Evolutionary conservation across 1,140 invertebrate species (phyloP).

Genomic region (Lysiphlebus fabarum): DNA sequence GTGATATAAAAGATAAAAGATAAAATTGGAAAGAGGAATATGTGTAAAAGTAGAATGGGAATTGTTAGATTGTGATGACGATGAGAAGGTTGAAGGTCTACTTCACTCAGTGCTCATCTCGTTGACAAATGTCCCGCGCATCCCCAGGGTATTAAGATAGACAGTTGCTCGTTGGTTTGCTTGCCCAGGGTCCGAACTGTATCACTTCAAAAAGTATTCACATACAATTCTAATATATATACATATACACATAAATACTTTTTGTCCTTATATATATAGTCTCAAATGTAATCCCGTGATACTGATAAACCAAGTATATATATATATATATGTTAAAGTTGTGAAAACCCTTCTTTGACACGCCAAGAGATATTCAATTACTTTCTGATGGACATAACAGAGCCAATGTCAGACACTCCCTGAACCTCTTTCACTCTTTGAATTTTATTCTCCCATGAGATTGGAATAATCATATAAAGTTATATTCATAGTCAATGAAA

Average conservation of each 20-base stretch:
- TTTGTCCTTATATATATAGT: conserved; percentile 8
- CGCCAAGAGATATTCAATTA: conserved; percentile 45
- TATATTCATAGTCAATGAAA: conserved; percentile 5
- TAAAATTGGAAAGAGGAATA: conserved; percentile 5
- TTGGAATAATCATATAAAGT: not conserved
- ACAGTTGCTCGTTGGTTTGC: too few relatives aligned
- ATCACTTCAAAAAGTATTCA: conserved; percentile 3
- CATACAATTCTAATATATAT: too few relatives aligned
- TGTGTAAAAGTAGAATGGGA: conserved; percentile 1
- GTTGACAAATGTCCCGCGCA: conserved; percentile 54
- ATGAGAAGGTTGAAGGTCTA: conserved; percentile 36
- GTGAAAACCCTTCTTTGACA: conserved; percentile 38
- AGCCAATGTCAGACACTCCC: conserved; percentile 13
- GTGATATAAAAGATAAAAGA: not conserved
- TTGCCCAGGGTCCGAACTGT: conserved; percentile 37
- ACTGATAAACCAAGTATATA: conserved; percentile 13
- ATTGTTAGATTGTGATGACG: conserved; percentile 17
- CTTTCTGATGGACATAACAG: conserved; percentile 29
- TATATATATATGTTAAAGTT: not conserved
- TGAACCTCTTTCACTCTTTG: conserved; percentile 9
- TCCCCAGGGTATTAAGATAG: conserved; percentile 37
- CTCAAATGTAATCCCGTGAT: conserved; percentile 36
- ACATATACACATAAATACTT: not conserved
- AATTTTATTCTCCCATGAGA: conserved; percentile 2
- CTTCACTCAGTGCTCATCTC: conserved; percentile 50